phyloP scores from a whole-genome alignment of 2,113 vertebrate species.

The Porphyrio hochstetteri region DNA sequence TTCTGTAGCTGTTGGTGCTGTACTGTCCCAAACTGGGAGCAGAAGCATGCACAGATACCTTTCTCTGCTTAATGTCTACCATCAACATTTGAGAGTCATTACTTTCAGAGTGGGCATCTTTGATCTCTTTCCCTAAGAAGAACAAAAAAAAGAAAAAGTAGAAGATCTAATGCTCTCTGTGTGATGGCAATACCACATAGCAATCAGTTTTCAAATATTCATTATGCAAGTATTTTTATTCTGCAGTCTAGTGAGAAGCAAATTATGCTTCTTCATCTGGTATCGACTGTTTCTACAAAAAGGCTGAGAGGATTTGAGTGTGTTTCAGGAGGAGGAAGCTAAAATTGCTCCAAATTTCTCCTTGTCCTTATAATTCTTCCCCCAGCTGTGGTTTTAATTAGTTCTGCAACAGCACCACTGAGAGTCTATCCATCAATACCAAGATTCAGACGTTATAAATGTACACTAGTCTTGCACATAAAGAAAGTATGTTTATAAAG shows the following conservation, averaged over 20 bases:
- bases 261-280: constrained; percentile 9
- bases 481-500: not conserved
- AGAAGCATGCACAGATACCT: not conserved
- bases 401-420: not conserved
- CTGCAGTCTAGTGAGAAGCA: not conserved
- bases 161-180: not conserved
- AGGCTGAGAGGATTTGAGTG: not conserved
- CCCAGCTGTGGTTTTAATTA: constrained; percentile 43
- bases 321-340: not conserved
- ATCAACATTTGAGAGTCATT: not conserved
- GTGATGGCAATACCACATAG: not conserved
- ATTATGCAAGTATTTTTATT: constrained; percentile 38
- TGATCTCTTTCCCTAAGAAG: not conserved
- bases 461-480: not conserved
- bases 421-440: not conserved
- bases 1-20: not conserved
- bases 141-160: not conserved
- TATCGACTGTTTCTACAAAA: not conserved
- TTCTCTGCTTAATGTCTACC: not conserved
- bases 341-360: constrained; percentile 39
- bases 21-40: not conserved
- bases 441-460: not conserved
- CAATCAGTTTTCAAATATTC: constrained; percentile 21
- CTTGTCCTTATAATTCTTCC: constrained; percentile 18
- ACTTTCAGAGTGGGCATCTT: not conserved